Percentiles rank a stretch among this genome's conserved stretches.
phyloP scores from a whole-genome alignment of 1,140 invertebrate species.

The Branchinecta lindahli region DNA sequence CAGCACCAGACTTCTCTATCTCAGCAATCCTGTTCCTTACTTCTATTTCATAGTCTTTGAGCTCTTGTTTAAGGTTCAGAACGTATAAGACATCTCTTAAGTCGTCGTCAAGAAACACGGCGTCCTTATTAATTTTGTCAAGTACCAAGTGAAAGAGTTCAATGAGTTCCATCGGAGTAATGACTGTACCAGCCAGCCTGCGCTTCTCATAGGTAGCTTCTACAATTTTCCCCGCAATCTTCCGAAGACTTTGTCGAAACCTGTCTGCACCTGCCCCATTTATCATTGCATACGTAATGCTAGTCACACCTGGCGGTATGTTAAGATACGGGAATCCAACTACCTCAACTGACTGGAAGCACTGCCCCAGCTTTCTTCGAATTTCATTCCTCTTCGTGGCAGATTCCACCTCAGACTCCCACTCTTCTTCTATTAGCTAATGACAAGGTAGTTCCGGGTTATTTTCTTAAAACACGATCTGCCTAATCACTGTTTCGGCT shows the following conservation, averaged over 20 bases:
- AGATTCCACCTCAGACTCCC: conserved; percentile 3
- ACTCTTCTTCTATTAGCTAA: not conserved
- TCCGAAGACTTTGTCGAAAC: not conserved
- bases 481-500: too few relatives aligned
- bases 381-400: too few relatives aligned
- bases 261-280: not conserved
- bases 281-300: not conserved
- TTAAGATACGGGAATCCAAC: conserved; percentile 5
- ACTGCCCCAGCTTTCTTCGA: too few relatives aligned
- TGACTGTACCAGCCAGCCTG: not conserved
- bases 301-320: not conserved
- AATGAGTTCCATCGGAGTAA: not conserved
- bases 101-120: not conserved
- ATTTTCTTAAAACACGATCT: too few relatives aligned
- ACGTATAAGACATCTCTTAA: too few relatives aligned
- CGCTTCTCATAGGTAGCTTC: not conserved
- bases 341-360: not conserved
- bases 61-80: conserved; percentile 1
- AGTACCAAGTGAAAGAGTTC: not conserved
- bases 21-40: not conserved
- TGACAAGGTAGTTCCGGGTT: too few relatives aligned
- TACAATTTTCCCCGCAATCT: not conserved
- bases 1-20: too few relatives aligned
- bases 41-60: not conserved
- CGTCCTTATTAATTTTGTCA: not conserved